These are phyloP conservation scores for Diaphora mendica DNA, from an alignment of 2,888 invertebrate species.

Conservation along the genomic window DNA sequence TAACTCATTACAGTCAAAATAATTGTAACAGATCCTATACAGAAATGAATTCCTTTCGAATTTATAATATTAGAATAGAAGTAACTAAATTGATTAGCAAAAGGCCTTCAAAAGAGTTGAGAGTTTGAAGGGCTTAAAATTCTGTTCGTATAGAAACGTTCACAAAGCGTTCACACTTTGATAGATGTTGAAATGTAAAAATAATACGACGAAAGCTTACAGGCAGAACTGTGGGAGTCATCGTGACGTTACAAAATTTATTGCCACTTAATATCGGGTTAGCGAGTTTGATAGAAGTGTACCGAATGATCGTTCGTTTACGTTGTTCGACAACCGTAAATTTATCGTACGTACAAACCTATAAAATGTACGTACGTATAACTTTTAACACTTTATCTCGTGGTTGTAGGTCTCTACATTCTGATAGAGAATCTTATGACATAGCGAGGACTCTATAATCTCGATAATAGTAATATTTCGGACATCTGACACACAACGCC, in stretches of 20 bases:
- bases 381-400: conserved; percentile 6
- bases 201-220: conserved; percentile 63
- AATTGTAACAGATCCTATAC: no score
- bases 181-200: conserved; percentile 56
- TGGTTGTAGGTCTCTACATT: background rate
- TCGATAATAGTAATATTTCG: background rate
- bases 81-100: background rate
- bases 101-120: background rate
- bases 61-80: background rate
- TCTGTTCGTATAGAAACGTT: background rate
- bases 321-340: conserved; percentile 11
- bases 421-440: background rate
- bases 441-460: background rate
- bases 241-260: conserved; percentile 65
- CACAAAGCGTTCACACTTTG: background rate
- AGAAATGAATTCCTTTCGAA: no score
- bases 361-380: conserved; percentile 5
- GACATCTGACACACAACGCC: no score
- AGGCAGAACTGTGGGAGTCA: conserved; percentile 67
- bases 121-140: background rate
- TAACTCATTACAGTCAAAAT: no score
- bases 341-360: conserved; percentile 5
- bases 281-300: conserved; percentile 32
- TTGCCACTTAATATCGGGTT: conserved; percentile 66
- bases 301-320: conserved; percentile 21